Evolutionary conservation across 2,113 vertebrate species (phyloP).

Genomic region (Solenodon paradoxus): DNA sequence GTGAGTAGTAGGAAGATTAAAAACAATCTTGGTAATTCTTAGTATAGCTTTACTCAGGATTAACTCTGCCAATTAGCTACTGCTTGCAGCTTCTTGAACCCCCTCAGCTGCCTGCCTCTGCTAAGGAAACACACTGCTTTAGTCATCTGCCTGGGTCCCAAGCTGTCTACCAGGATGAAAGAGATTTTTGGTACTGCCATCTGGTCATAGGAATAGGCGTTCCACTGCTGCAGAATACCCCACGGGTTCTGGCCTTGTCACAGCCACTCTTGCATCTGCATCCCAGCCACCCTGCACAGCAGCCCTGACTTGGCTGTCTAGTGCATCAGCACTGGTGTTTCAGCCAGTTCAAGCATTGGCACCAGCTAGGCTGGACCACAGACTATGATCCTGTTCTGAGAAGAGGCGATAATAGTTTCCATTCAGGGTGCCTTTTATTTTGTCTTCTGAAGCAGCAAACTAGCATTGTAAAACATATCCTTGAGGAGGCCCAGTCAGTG

Average conservation of each 20-base stretch:
- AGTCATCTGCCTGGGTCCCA: background rate
- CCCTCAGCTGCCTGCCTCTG: background rate
- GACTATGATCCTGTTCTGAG: background rate
- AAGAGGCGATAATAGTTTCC: background rate
- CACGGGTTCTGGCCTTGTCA: background rate
- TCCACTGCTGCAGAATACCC: background rate
- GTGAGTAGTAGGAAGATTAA: no score
- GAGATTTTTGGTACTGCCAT: background rate
- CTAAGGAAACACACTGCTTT: background rate
- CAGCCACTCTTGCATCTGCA: no score
- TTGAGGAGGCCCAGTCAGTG: background rate
- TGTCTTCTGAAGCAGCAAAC: background rate
- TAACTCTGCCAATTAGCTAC: background rate
- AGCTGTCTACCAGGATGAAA: background rate
- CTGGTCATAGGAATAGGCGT: background rate
- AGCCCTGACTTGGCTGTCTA: background rate
- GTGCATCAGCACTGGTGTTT: background rate
- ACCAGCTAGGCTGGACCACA: no score
- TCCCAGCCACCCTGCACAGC: background rate
- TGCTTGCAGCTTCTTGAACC: background rate
- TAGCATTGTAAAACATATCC: background rate
- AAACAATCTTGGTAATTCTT: background rate
- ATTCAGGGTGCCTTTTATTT: background rate
- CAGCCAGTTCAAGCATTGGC: background rate
- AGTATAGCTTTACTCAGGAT: background rate